Evolutionary conservation across 2,113 vertebrate genomes (phyloP).

Genomic region (Oncorhynchus gorbuscha): DNA sequence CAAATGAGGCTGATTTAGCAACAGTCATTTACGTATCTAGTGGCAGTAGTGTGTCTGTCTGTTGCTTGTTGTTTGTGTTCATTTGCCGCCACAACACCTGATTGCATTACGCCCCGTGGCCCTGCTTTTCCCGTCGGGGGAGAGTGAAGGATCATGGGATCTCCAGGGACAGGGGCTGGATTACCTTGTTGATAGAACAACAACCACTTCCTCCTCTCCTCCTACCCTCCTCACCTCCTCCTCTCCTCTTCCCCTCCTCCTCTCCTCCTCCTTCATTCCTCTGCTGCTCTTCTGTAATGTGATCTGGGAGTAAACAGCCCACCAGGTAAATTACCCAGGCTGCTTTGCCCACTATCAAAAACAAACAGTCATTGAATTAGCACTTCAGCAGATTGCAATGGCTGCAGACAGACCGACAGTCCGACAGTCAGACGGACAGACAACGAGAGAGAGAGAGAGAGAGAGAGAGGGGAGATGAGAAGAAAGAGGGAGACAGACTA

Average conservation of each 20-base stretch:
- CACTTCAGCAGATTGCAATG: not conserved
- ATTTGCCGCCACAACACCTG: too few relatives aligned
- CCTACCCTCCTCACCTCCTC: too few relatives aligned
- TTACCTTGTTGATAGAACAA: conserved; percentile 18
- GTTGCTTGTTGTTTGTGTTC: too few relatives aligned
- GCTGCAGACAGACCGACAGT: not conserved
- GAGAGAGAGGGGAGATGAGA: not conserved
- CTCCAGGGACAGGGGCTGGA: not conserved
- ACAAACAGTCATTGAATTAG: not conserved
- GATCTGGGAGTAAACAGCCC: conserved; percentile 28
- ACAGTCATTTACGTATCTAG: too few relatives aligned
- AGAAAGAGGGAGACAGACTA: not conserved
- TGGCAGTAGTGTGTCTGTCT: too few relatives aligned
- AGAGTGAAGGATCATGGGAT: not conserved
- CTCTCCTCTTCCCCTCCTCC: not conserved
- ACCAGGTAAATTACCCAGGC: not conserved
- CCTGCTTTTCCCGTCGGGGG: too few relatives aligned
- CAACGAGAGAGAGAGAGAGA: not conserved
- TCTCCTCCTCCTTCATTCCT: not conserved
- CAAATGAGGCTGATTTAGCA: too few relatives aligned
- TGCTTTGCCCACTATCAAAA: not conserved
- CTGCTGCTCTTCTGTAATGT: conserved; percentile 1
- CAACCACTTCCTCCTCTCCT: too few relatives aligned
- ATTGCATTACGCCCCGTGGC: too few relatives aligned
- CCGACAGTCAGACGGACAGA: not conserved